Evolutionary conservation across 1,140 invertebrate genomes (phyloP).

Genomic region (Maniola jurtina): DNA sequence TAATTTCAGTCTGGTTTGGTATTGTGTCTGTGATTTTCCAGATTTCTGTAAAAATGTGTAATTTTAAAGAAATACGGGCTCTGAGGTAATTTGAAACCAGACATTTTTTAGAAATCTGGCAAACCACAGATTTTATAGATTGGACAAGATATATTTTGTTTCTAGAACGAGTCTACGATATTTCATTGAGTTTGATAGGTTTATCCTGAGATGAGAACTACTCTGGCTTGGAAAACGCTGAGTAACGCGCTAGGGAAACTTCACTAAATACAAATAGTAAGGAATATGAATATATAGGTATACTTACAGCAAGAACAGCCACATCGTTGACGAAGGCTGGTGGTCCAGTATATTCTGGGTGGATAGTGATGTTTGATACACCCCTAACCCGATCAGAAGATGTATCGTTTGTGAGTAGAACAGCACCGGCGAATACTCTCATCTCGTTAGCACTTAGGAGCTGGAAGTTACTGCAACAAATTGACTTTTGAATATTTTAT

Average conservation of each 20-base stretch:
- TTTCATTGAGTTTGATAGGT: no score
- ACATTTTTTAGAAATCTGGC: no score
- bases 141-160: no score
- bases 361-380: conserved; percentile 37
- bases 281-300: not conserved
- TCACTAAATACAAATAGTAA: not conserved
- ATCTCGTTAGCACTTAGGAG: conserved; percentile 27
- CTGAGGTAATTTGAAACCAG: no score
- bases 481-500: not conserved
- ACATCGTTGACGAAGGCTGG: conserved; percentile 43
- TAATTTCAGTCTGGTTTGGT: no score
- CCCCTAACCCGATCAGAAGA: conserved; percentile 29
- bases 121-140: no score
- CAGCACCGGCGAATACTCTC: conserved; percentile 44
- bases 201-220: no score
- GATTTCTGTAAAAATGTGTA: no score
- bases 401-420: conserved; percentile 36
- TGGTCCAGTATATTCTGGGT: conserved; percentile 37
- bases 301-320: conserved; percentile 47
- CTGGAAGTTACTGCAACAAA: conserved; percentile 26
- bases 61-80: no score
- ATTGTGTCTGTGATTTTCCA: no score
- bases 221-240: no score
- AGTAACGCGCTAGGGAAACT: not conserved
- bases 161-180: no score